Percentiles rank a stretch among this genome's conserved stretches.
Conservation (phyloP, 2,888 invertebrate species). For the Suillia variegata region DNA sequence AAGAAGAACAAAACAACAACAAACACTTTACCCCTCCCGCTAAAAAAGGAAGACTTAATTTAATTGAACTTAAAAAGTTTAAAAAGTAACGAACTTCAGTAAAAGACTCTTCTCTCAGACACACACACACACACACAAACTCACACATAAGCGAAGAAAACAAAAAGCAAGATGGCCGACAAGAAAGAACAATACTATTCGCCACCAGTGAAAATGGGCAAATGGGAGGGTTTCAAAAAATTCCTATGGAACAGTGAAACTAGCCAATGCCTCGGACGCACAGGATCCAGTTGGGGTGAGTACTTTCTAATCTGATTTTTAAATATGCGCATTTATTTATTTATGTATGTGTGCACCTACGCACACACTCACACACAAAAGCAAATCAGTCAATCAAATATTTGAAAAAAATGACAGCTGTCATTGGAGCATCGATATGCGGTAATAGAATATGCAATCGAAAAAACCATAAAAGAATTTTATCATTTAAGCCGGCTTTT, state of each 20-base stretch:
- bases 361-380: not conserved
- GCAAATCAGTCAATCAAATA: not conserved
- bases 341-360: not conserved
- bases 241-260: conserved; percentile 94
- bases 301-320: conserved; percentile 42
- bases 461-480: not conserved
- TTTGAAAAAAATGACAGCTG: conserved; percentile 1
- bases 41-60: conserved; percentile 22
- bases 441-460: not conserved
- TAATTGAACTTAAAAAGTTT: conserved; percentile 19
- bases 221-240: conserved; percentile 82
- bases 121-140: conserved; percentile 21
- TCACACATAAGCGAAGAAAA: conserved; percentile 8
- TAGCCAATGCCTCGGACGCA: conserved; percentile 87
- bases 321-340: not conserved
- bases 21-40: conserved; percentile 29
- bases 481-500: too few relatives aligned
- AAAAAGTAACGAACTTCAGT: conserved; percentile 27
- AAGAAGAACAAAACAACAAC: not conserved
- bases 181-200: conserved; percentile 82
- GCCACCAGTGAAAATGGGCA: conserved; percentile 79
- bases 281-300: conserved; percentile 95
- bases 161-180: conserved; percentile 69
- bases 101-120: conserved; percentile 25
- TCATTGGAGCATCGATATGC: not conserved